Conservation (phyloP, 2,113 vertebrate species). For the Melanotaenia duboulayi region DNA sequence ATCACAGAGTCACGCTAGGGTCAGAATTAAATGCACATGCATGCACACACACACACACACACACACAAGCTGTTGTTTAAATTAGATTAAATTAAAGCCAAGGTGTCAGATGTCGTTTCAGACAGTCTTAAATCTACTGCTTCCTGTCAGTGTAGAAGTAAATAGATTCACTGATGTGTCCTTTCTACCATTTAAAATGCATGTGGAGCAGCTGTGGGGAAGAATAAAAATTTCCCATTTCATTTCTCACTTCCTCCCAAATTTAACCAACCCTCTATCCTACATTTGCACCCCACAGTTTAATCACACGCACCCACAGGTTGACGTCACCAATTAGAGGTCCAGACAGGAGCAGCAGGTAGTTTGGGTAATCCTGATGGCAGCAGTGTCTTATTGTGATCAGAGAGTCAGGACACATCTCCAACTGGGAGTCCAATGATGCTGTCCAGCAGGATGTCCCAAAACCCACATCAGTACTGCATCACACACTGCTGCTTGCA, state of each 20-base stretch:
- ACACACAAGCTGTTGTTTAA: background rate
- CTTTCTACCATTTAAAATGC: background rate
- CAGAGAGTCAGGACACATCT: conserved; percentile 16
- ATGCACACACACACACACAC: background rate
- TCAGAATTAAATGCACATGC: conserved; percentile 17
- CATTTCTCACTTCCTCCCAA: conserved; percentile 2
- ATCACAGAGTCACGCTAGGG: conserved; percentile 1
- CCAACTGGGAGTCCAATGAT: conserved; percentile 27
- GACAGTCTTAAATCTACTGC: background rate
- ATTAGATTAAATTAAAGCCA: conserved; percentile 8
- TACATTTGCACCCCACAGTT: background rate
- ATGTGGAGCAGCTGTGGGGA: background rate
- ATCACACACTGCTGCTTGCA: conserved; percentile 16
- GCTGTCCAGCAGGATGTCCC: conserved; percentile 26
- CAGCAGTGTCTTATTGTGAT: conserved; percentile 22
- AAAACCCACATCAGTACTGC: conserved; percentile 36
- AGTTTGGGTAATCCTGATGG: conserved; percentile 58
- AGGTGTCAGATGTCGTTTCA: background rate
- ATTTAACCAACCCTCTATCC: conserved; percentile 2
- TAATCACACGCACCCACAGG: conserved; percentile 26
- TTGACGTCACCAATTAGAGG: conserved; percentile 49
- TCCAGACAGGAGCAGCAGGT: conserved; percentile 21
- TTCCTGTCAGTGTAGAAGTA: background rate
- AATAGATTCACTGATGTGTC: background rate
- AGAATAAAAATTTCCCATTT: conserved; percentile 7